phyloP scores from a whole-genome alignment of 2,797 vertebrate species.

The Gymnothorax javanicus region DNA sequence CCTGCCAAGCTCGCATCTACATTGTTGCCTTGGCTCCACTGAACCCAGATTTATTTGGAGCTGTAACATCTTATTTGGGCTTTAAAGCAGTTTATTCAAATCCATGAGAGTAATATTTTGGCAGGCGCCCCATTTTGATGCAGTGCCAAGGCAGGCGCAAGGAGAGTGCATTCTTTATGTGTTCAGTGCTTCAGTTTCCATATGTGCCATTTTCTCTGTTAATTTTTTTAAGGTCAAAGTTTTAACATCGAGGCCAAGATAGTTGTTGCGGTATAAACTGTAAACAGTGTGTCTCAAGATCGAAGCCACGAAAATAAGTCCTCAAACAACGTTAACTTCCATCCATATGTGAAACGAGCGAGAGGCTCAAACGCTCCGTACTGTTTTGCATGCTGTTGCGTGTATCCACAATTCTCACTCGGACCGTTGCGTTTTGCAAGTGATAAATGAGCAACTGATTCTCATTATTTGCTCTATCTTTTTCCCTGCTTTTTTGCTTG shows the following conservation, averaged over 20 bases:
- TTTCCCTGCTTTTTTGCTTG: neutral
- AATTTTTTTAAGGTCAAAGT: neutral
- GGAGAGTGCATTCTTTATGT: conserved; percentile 53
- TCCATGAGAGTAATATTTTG: conserved; percentile 69
- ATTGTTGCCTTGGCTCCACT: conserved; percentile 52
- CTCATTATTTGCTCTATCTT: neutral
- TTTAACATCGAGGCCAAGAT: conserved; percentile 10
- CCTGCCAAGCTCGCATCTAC: neutral
- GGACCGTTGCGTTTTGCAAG: neutral
- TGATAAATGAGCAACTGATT: conserved; percentile 6
- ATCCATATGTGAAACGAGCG: conserved; percentile 1
- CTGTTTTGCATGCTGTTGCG: neutral
- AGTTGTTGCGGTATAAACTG: neutral
- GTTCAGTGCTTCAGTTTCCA: conserved; percentile 38
- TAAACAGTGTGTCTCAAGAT: neutral
- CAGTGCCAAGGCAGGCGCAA: conserved; percentile 69
- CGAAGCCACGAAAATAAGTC: neutral
- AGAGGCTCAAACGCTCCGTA: too few species aligned
- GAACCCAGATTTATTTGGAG: conserved; percentile 57
- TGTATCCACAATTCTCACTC: neutral
- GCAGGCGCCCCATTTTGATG: conserved; percentile 54
- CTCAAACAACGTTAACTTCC: conserved; percentile 2
- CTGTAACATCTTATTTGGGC: conserved; percentile 62
- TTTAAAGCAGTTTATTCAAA: conserved; percentile 62
- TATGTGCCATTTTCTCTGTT: conserved; percentile 44